Conservation (phyloP, 2,888 invertebrate genomes). For the Ernsta delagoae region DNA sequence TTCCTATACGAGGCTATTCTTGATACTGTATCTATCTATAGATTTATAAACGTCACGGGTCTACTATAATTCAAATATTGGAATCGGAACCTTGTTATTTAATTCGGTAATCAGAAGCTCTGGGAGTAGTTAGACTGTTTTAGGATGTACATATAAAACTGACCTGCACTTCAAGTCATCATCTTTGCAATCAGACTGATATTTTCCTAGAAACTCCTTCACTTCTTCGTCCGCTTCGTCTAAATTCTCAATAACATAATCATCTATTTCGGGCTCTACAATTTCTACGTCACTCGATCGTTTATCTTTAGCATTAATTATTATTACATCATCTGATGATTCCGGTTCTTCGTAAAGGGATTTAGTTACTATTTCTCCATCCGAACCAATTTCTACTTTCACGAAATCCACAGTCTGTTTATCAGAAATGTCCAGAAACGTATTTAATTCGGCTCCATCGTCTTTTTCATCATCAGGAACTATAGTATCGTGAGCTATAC, state of each 20-base stretch:
- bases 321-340: slow-evolving; percentile 54
- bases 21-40: too few relatives aligned
- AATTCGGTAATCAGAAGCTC: too few relatives aligned
- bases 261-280: slow-evolving; percentile 67
- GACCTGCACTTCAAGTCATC: slow-evolving; percentile 77
- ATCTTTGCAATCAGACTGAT: slow-evolving; percentile 54
- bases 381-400: slow-evolving; percentile 74
- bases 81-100: too few relatives aligned
- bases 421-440: slow-evolving; percentile 22
- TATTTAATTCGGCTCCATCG: slow-evolving; percentile 45
- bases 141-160: too few relatives aligned
- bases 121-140: too few relatives aligned
- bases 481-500: slow-evolving; percentile 24
- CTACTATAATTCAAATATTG: too few relatives aligned
- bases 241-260: slow-evolving; percentile 67
- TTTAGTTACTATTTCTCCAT: slow-evolving; percentile 70
- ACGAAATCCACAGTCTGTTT: slow-evolving; percentile 54
- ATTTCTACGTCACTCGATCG: slow-evolving; percentile 74
- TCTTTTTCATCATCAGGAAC: slow-evolving; percentile 46
- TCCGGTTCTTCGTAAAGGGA: slow-evolving; percentile 56
- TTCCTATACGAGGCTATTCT: too few relatives aligned
- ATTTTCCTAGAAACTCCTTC: slow-evolving; percentile 74
- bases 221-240: slow-evolving; percentile 77
- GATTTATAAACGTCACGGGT: too few relatives aligned
- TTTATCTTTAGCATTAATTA: slow-evolving; percentile 55